A percentile compares a stretch with the other conserved stretches of the same genome.
These are phyloP conservation scores for Drosophila varians DNA, from an alignment of 1,140 invertebrate genomes.

Conservation along the genomic window DNA sequence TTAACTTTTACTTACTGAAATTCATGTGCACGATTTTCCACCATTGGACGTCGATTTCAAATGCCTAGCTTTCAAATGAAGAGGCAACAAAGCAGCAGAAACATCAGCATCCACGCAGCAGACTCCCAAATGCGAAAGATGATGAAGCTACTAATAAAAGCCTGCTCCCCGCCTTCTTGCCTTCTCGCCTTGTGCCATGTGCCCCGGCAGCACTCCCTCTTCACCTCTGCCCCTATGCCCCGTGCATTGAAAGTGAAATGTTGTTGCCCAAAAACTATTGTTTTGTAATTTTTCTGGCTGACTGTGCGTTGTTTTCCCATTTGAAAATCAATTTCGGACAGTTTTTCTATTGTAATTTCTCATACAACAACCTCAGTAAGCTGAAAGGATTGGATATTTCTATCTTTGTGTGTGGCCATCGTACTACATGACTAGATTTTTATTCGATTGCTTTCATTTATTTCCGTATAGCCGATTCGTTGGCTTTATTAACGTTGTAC, in stretches of 20 bases:
- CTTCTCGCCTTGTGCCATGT: not conserved
- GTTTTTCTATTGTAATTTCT: slow-evolving; percentile 65
- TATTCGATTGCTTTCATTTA: slow-evolving; percentile 18
- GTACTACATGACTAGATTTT: slow-evolving; percentile 41
- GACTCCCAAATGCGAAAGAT: slow-evolving; percentile 48
- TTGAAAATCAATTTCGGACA: slow-evolving; percentile 72
- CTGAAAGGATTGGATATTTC: not conserved
- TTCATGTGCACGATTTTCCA: slow-evolving; percentile 80
- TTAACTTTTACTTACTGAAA: slow-evolving; percentile 74
- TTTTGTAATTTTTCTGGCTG: slow-evolving; percentile 51
- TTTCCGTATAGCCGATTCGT: slow-evolving; percentile 12
- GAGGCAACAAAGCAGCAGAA: slow-evolving; percentile 47
- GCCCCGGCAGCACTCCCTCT: slow-evolving; percentile 23
- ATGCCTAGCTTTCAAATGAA: slow-evolving; percentile 76
- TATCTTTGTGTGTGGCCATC: slow-evolving; percentile 39
- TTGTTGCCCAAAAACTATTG: slow-evolving; percentile 43
- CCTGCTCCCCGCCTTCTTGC: not conserved
- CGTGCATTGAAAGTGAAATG: slow-evolving; percentile 63
- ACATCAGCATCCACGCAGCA: slow-evolving; percentile 40
- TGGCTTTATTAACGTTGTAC: slow-evolving; percentile 17
- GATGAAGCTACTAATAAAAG: slow-evolving; percentile 61
- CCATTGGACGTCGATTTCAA: slow-evolving; percentile 60
- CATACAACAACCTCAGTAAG: not conserved
- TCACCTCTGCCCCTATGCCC: slow-evolving; percentile 12
- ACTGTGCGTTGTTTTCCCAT: slow-evolving; percentile 41